phyloP scores from a whole-genome alignment of 2,888 invertebrate species.

The Cephus rjabovi region DNA sequence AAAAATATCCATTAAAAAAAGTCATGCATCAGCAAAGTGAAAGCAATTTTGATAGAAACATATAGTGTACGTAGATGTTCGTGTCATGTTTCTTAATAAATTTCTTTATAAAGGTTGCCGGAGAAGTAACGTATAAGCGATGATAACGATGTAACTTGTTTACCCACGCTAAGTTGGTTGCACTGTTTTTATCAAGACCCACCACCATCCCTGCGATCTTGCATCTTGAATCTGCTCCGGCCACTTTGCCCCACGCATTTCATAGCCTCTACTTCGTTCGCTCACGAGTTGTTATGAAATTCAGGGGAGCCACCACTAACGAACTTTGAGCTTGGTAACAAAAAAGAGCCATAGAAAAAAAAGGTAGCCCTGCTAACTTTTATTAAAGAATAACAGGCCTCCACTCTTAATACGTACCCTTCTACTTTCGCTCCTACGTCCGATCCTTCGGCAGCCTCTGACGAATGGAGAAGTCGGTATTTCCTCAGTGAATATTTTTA shows the following conservation, averaged over 20 bases:
- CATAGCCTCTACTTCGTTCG: conserved; percentile 17
- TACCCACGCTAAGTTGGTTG: conserved; percentile 15
- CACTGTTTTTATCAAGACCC: conserved; percentile 11
- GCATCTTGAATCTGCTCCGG: neutral
- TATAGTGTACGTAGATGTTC: neutral
- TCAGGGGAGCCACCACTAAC: conserved; percentile 31
- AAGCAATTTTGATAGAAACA: neutral
- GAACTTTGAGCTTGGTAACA: conserved; percentile 24
- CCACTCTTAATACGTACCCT: neutral
- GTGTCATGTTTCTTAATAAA: conserved; percentile 14
- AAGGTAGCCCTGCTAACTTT: neutral
- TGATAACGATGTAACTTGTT: conserved; percentile 20
- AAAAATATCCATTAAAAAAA: neutral
- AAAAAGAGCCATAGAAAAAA: neutral
- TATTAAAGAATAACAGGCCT: neutral
- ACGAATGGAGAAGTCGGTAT: neutral
- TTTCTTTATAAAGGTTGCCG: conserved; percentile 7
- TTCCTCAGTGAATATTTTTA: neutral
- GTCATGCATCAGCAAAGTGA: neutral
- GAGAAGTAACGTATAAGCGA: conserved; percentile 13
- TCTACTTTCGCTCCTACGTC: neutral
- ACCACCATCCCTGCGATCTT: neutral
- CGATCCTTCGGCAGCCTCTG: neutral
- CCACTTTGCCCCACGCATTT: neutral
- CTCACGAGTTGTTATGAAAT: conserved; percentile 44